Conservation (phyloP, 2,888 invertebrate species). For the Tenodera sinensis region DNA sequence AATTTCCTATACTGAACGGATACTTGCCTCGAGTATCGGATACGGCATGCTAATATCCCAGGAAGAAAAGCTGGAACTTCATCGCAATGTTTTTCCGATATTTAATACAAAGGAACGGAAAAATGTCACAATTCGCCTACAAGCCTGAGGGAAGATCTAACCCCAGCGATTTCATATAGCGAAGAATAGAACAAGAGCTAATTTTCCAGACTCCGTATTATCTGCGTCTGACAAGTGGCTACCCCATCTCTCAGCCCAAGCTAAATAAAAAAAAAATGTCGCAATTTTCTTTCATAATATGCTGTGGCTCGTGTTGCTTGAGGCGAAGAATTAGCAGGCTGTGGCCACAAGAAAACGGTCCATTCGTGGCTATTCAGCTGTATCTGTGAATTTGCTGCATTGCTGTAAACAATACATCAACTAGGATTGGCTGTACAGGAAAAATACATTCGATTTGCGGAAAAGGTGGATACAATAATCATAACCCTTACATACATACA, state of each 20-base stretch:
- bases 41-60: neutral
- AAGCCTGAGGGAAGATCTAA: neutral
- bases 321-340: neutral
- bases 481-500: too few species aligned
- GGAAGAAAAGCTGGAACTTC: neutral
- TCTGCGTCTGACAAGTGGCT: neutral
- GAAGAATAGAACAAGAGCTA: neutral
- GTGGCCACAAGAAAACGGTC: neutral
- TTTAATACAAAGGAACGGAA: neutral
- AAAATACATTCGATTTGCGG: too few species aligned
- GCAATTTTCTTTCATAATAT: neutral
- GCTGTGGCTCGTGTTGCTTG: neutral
- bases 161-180: neutral
- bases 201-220: neutral
- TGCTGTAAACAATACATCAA: too few species aligned
- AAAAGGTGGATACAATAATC: too few species aligned
- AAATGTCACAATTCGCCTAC: neutral
- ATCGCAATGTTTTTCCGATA: neutral
- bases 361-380: neutral
- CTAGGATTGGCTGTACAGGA: too few species aligned
- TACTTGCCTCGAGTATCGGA: neutral
- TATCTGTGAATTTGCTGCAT: neutral
- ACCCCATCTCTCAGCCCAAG: neutral
- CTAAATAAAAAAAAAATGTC: neutral
- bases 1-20: neutral